Evolutionary conservation across 2,797 vertebrate species (phyloP).

Genomic region (Furcifer pardalis): DNA sequence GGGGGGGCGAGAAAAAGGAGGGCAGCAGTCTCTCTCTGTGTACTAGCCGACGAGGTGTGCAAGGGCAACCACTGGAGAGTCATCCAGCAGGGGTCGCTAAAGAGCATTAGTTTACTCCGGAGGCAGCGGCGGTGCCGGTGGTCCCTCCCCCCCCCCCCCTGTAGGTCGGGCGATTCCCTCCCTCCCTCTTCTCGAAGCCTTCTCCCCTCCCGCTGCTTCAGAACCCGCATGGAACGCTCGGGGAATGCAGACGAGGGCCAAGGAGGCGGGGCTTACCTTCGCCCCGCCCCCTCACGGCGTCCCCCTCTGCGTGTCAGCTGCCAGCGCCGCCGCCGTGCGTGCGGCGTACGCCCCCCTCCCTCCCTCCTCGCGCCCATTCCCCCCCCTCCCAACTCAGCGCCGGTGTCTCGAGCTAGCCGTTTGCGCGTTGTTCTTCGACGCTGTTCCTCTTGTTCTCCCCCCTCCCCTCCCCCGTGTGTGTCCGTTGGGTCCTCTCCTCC

Average conservation of each 20-base stretch:
- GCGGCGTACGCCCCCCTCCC: neutral
- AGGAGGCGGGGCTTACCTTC: slow-evolving; percentile 36
- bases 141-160: too few relatives aligned
- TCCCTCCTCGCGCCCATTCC: neutral
- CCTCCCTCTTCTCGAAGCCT: too few relatives aligned
- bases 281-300: slow-evolving; percentile 30
- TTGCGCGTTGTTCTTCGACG: slow-evolving; percentile 24
- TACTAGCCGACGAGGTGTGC: neutral
- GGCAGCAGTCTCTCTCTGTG: too few relatives aligned
- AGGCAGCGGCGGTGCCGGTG: neutral
- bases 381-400: neutral
- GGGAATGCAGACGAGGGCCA: neutral
- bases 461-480: neutral
- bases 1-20: too few relatives aligned
- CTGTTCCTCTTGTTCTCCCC: neutral
- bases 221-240: slow-evolving; percentile 15
- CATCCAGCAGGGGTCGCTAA: neutral
- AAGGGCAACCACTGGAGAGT: neutral
- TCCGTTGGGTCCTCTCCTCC: slow-evolving; percentile 32
- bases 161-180: neutral
- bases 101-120: neutral
- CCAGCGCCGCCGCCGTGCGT: too few relatives aligned
- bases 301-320: too few relatives aligned
- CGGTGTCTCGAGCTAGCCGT: slow-evolving; percentile 33
- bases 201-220: neutral